A percentile compares a stretch with the other conserved stretches of the same genome.
These are phyloP conservation scores for Patella pellucida DNA, from an alignment of 2,888 invertebrate genomes.

Conservation along the genomic window DNA sequence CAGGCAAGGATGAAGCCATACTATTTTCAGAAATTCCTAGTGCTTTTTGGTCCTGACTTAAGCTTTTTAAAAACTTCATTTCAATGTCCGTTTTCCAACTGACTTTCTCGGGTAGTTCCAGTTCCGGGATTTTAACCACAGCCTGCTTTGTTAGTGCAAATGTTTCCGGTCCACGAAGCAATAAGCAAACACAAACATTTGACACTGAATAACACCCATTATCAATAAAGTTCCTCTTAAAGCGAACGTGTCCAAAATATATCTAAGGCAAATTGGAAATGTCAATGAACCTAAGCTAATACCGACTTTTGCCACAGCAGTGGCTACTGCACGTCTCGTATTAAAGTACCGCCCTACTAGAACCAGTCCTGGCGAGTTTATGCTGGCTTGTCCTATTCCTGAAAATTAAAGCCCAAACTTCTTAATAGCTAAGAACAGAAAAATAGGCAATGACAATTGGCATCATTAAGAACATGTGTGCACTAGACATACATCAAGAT, in stretches of 20 bases:
- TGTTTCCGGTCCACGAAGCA: not conserved
- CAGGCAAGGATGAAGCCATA: too few relatives aligned
- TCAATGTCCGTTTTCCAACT: not conserved
- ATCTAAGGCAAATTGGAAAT: not conserved
- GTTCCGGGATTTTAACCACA: not conserved
- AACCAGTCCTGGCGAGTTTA: not conserved
- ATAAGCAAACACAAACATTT: not conserved
- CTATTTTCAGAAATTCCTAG: not conserved
- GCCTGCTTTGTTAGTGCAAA: too few relatives aligned
- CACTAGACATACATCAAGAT: too few relatives aligned
- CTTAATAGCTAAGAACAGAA: too few relatives aligned
- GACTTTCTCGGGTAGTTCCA: not conserved
- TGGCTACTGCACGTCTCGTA: not conserved
- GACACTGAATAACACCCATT: not conserved
- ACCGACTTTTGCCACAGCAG: not conserved
- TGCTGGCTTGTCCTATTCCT: not conserved
- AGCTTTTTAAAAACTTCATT: not conserved
- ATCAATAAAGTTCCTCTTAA: not conserved
- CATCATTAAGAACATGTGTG: too few relatives aligned
- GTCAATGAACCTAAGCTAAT: not conserved
- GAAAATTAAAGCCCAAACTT: not conserved
- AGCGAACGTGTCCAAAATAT: not conserved
- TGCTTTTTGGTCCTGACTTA: too few relatives aligned
- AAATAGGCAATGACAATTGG: too few relatives aligned
- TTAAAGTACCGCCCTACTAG: not conserved